Base-by-base conservation (phyloP, 2,888 invertebrate genomes). In the Atrina japonica region DNA sequence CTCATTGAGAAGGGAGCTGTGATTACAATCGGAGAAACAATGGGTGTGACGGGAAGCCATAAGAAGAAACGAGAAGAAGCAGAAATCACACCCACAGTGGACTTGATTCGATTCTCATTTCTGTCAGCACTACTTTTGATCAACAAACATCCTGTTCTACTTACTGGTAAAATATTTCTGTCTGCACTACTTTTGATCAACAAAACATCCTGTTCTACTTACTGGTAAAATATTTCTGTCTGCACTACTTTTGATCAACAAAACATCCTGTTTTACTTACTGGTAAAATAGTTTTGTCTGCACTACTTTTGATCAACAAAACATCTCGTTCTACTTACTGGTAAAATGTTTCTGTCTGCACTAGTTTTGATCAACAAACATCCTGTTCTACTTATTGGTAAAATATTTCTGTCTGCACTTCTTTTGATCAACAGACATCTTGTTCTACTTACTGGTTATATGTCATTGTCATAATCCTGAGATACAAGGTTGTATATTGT, bases 51-150 rank as follows among this genome's bases (percentile, higher is more conserved):
- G 11, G 81, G 76, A 45, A 76, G 78, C 45, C 82, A 82, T 63
- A 82, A 83, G 72, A 83, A 82, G 69, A 76, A 80, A 41, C 58
- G 70, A 16, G 78, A 83, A 50, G 84, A 87, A 35, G 76, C 79
- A 3, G 86, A 89, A 50, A 86, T 90, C 16, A 89, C 90, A 16
- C 86, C 88, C 3, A 90, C 90, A 5, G 86, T 90, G 18, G 90
- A 90, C 77, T 88, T 89, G 41, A 83, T 90, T 11, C 74, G 90
- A n/a, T 90, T 89, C 78, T 86, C 88, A 2, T 90, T 90, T 78
- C 80, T 90, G 40, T 78, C 85, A 3, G 83, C 87, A 53, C 77
- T 90, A 11, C 78, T 90, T 9, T 69, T 90, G 55, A 71, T 87
- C 23, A 86, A 86, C 75, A 89, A 88, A 75, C 85, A 88, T 61